These are phyloP conservation scores for Diachasma alloeum DNA, from an alignment of 1,140 invertebrate species.

Conservation along the genomic window DNA sequence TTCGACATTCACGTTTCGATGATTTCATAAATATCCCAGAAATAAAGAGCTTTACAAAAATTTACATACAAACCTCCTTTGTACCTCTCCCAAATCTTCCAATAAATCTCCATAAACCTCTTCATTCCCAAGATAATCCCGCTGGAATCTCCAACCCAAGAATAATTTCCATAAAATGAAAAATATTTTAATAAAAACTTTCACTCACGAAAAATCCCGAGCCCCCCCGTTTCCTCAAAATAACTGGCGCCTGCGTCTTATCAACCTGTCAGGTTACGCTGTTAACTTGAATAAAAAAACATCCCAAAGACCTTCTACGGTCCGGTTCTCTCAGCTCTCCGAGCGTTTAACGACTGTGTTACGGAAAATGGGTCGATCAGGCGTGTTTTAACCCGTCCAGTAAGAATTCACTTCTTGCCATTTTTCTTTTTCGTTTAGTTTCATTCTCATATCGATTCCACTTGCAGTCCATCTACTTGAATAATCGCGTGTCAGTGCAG, in stretches of 20 bases:
- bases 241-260: conserved; percentile 6
- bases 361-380: conserved; percentile 17
- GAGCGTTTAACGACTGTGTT: background rate
- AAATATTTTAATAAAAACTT: background rate
- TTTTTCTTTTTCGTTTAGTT: background rate
- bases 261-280: conserved; percentile 13
- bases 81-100: too few relatives aligned
- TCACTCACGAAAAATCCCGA: background rate
- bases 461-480: background rate
- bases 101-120: too few relatives aligned
- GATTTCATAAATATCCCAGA: too few relatives aligned
- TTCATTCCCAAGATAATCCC: too few relatives aligned
- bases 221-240: background rate
- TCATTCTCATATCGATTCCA: background rate
- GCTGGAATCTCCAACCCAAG: too few relatives aligned
- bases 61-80: too few relatives aligned
- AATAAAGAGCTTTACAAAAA: too few relatives aligned
- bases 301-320: conserved; percentile 22
- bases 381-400: background rate
- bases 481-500: background rate
- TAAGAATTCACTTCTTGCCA: background rate
- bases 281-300: background rate
- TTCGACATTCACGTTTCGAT: too few relatives aligned
- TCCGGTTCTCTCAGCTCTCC: conserved; percentile 18
- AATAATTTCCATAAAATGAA: background rate